Evolutionary conservation across 1,140 invertebrate genomes (phyloP), one percentile per base, ranked within the genome.

Genomic region (Pygmarrhopalites habei): DNA sequence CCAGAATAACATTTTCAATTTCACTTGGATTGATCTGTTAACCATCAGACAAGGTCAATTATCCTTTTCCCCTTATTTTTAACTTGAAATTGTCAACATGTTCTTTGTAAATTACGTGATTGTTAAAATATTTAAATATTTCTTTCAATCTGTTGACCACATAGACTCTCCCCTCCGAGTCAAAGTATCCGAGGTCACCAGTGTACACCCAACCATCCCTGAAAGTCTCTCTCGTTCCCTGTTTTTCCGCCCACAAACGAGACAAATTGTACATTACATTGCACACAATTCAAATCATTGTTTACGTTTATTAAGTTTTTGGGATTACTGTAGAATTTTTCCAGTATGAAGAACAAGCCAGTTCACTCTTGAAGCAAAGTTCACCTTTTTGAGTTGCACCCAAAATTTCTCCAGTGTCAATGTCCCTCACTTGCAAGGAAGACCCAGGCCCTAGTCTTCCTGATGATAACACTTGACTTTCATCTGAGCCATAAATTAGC

Each of bases 131-230:
- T 60, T 75, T 75, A 41, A 75, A 73, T 26, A 74, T 69, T 60
- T 74, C 73, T 60, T 75, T 76, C 2, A 71, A 60, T 35, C 75
- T 67, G 58, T 75, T 74, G 23, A 72, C 67, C 25, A 76, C 62
- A 51, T 66, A 72, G 19, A 76, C 62, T 29, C 60, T 68, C 26
- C 70, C 74, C 21, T 74, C 68, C 17, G 66, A 57, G 43, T 73
- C 68, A 41, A 72, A 73, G 26, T 71, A 70, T 25, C 69, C 74
- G 49, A 74, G 60, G 51, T 75, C 74, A 0, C 74, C 74, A 15
- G 75, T 75, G 30, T 61, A 65, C 39, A 75, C 64, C 71, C 72
- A 75, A 10, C 72, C 72, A 39, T 73, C 65, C 10, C 57, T 28
- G 52, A 68, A 68, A 1, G 67, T 41, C 2, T 68, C 44, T 26